phyloP scores from a whole-genome alignment of 2,113 vertebrate species.

The Dasyprocta punctata region DNA sequence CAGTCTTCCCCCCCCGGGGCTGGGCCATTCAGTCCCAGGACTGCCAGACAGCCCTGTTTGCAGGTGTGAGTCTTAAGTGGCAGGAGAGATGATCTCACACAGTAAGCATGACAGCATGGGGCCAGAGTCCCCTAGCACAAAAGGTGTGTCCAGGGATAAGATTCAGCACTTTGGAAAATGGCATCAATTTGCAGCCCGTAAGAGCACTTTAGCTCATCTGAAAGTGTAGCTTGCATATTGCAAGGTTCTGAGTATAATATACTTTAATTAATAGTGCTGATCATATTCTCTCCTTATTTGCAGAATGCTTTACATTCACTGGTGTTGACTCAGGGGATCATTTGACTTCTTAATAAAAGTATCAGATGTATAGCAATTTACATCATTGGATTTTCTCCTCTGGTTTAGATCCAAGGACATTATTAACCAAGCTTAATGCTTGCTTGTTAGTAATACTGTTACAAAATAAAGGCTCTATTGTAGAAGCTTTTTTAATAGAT shows the following conservation, averaged over 20 bases:
- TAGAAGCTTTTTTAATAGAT: constrained; percentile 27
- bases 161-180: neutral
- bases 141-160: neutral
- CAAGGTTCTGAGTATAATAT: neutral
- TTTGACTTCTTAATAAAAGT: constrained; percentile 56
- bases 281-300: constrained; percentile 36
- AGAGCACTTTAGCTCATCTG: neutral
- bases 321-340: constrained; percentile 58
- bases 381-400: constrained; percentile 63
- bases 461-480: constrained; percentile 58
- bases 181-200: neutral
- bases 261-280: constrained; percentile 51
- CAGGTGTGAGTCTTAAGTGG: neutral
- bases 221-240: neutral
- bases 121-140: neutral
- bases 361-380: constrained; percentile 49
- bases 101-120: neutral
- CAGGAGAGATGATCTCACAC: neutral
- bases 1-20: neutral
- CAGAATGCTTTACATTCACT: constrained; percentile 56
- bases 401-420: constrained; percentile 69
- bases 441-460: constrained; percentile 49
- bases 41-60: neutral
- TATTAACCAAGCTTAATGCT: constrained; percentile 54
- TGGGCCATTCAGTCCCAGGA: constrained; percentile 13